Evolutionary conservation across 1,140 invertebrate species (phyloP).

Genomic region (Drosophila virilis): DNA sequence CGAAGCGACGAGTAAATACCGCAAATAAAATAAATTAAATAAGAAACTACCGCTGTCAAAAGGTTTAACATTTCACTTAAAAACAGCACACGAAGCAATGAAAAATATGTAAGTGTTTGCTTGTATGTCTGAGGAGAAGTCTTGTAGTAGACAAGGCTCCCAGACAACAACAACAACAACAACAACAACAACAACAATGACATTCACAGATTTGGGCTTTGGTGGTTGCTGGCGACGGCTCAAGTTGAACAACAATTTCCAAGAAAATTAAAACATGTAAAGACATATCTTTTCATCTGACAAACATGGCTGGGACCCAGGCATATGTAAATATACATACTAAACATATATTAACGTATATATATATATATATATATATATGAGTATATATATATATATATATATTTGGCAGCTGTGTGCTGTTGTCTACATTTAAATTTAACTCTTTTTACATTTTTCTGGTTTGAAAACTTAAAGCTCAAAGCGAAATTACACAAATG

Average conservation of each 20-base stretch:
- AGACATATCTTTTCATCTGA: slow-evolving; percentile 82
- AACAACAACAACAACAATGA: not conserved
- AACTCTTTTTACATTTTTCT: slow-evolving; percentile 26
- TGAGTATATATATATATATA: slow-evolving; percentile 33
- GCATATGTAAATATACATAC: slow-evolving; percentile 57
- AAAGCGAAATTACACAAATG: slow-evolving; percentile 79
- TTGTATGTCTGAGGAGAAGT: slow-evolving; percentile 1
- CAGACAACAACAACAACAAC: slow-evolving; percentile 9
- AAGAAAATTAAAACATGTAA: slow-evolving; percentile 83
- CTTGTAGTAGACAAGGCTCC: slow-evolving; percentile 26
- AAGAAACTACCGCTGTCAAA: slow-evolving; percentile 82
- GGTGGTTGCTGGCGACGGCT: slow-evolving; percentile 47
- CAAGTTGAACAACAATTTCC: slow-evolving; percentile 79
- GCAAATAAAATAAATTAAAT: slow-evolving; percentile 83
- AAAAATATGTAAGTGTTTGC: slow-evolving; percentile 49
- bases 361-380: slow-evolving; percentile 25
- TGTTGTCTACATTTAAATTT: slow-evolving; percentile 33
- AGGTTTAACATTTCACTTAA: slow-evolving; percentile 83
- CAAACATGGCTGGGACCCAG: slow-evolving; percentile 68
- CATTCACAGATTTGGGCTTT: slow-evolving; percentile 40
- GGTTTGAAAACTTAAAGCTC: slow-evolving; percentile 61
- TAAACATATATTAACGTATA: slow-evolving; percentile 37
- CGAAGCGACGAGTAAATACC: slow-evolving; percentile 70
- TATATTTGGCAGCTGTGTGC: slow-evolving; percentile 30
- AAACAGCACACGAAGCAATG: slow-evolving; percentile 59